Base-by-base conservation (phyloP, 2,797 vertebrate species). In the Gallinago stenura region DNA sequence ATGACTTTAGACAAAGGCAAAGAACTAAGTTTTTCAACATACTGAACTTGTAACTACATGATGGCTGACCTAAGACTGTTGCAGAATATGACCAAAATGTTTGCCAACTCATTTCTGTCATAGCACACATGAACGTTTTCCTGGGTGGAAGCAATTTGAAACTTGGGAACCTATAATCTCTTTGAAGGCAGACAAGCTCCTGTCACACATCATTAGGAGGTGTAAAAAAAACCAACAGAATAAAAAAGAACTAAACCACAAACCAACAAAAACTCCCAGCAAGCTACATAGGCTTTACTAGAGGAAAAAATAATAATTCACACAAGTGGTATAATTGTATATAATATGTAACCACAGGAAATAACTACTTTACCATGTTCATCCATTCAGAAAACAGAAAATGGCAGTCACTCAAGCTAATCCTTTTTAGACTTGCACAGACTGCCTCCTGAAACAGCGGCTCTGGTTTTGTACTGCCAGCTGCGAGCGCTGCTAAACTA, bases 311-410 rank as follows among this genome's bases (percentile, higher is more conserved):
- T 33, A 53, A 39, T 71, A 62, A 81, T 50, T 90, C 68, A 77
- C 56, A 71, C 51, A 68, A 90, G 89, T 79, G 31, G 65, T 62
- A 80, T 95, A 96, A 97, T 95, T 95, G 77, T 72, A 69, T 69
- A 92, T 87, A 69, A 87, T 91, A 92, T 31, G 73, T 73, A 97
- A 91, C 82, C 86, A 66, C 87, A 84, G 92, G 91, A 91, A 92
- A 88, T 89, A 88, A 78, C 77, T 94, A 43, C 87, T 93, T 83
- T 84, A 21, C 89, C 45, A 37, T 15, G 50, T 60, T 96, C 81
- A 95, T 46, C 62, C 76, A 77, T 57, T 64, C 71, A 86, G 77
- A 96, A 92, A 79, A 33, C n/a, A 93, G 85, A 89, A 97, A 94
- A 94, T 87, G 57, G 75, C 86, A 96, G 76, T 58, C 66, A 57